phyloP scores from a whole-genome alignment of 1,140 invertebrate genomes.

The Trachymyrmex septentrionalis region DNA sequence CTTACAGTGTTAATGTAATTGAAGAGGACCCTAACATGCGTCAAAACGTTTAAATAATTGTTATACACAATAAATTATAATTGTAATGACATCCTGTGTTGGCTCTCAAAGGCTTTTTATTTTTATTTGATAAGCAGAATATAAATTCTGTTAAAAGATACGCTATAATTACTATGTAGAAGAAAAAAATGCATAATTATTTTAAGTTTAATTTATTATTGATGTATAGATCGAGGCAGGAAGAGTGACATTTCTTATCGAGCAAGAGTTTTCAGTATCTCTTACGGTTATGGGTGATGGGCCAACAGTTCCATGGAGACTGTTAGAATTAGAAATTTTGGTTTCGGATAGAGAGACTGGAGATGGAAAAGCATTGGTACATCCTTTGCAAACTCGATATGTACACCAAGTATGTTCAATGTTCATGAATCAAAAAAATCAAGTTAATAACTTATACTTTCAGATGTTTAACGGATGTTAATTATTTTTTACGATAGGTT shows the following conservation, averaged over 20 bases:
- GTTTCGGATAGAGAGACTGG: constrained; percentile 99
- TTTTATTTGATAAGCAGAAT: not conserved
- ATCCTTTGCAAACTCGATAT: constrained; percentile 96
- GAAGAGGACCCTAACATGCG: no score
- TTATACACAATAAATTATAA: no score
- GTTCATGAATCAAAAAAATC: not conserved
- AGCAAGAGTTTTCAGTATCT: constrained; percentile 98
- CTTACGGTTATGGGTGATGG: constrained; percentile 99
- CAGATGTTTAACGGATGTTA: not conserved
- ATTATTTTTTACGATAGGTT: constrained; percentile 80
- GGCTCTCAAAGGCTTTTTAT: no score
- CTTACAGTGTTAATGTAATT: no score
- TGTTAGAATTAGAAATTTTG: constrained; percentile 97
- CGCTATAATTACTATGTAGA: not conserved
- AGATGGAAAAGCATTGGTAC: constrained; percentile 97
- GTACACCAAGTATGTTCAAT: constrained; percentile 92
- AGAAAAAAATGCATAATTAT: not conserved
- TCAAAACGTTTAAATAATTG: no score
- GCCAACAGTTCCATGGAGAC: constrained; percentile 96
- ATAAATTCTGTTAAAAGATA: constrained; percentile 7
- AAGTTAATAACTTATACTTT: constrained; percentile 1
- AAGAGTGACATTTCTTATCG: constrained; percentile 97
- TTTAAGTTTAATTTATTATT: constrained; percentile 17
- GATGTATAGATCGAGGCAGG: constrained; percentile 93
- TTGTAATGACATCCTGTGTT: no score